These are phyloP conservation scores for Darevskia mixta DNA, from an alignment of 2,797 vertebrate genomes.

Conservation along the genomic window DNA sequence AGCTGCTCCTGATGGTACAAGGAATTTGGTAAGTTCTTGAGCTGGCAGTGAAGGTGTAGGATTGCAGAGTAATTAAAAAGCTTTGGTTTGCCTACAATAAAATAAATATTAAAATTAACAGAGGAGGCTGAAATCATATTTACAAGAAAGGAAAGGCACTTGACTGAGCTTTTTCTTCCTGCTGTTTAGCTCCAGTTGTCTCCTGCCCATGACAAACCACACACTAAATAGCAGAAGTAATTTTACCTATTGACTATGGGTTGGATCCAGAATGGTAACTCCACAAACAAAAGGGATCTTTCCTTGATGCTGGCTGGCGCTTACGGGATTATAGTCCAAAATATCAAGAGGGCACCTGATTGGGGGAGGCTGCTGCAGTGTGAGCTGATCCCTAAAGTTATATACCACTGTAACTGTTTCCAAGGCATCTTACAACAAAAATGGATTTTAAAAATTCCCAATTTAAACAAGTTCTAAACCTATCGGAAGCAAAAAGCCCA, in stretches of 20 bases:
- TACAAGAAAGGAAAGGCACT: not conserved
- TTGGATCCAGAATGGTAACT: not conserved
- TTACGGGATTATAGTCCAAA: too few relatives aligned
- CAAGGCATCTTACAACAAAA: not conserved
- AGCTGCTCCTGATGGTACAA: conserved; percentile 96
- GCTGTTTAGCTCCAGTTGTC: not conserved
- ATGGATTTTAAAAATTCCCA: not conserved
- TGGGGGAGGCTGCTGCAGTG: too few relatives aligned
- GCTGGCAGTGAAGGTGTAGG: not conserved
- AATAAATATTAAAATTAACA: not conserved
- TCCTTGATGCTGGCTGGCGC: too few relatives aligned
- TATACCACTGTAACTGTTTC: not conserved
- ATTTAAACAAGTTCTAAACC: not conserved
- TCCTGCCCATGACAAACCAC: not conserved
- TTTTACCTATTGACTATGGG: not conserved
- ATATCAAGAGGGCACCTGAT: too few relatives aligned
- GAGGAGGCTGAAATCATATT: not conserved
- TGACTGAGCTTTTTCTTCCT: not conserved
- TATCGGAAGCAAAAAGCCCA: not conserved
- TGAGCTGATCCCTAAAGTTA: not conserved
- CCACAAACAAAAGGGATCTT: too few relatives aligned
- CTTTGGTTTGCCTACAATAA: not conserved
- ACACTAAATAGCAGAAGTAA: not conserved
- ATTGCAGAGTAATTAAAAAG: not conserved
- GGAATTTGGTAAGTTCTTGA: conserved; percentile 91